A percentile compares a stretch with the other conserved stretches of the same genome.
phyloP scores from a whole-genome alignment of 1,140 invertebrate genomes.

The Lordiphosa clarofinis region DNA sequence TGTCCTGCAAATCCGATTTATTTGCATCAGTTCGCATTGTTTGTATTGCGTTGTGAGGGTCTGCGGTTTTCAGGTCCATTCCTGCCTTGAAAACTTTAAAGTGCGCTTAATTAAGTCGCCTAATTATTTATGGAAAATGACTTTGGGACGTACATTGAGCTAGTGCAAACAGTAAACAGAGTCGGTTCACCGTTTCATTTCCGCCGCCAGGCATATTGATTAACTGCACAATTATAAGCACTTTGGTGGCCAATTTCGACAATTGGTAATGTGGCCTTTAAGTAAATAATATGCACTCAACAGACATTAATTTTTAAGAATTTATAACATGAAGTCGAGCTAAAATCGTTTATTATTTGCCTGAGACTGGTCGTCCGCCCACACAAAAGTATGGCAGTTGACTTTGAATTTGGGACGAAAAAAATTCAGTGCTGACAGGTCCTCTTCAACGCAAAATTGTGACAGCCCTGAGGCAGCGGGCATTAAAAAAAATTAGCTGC shows the following conservation, averaged over 20 bases:
- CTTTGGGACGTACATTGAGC: conserved; percentile 17
- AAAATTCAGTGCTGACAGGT: no score
- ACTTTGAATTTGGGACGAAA: no score
- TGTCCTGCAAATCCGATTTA: conserved; percentile 47
- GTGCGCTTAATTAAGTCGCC: conserved; percentile 46
- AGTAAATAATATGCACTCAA: no score
- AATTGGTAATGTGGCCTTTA: conserved; percentile 14
- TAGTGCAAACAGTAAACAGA: conserved; percentile 26
- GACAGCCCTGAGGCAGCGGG: no score
- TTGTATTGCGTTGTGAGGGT: conserved; percentile 27
- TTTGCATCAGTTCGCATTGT: conserved; percentile 39
- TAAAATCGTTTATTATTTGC: no score
- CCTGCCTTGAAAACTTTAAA: conserved; percentile 11
- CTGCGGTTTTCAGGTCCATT: conserved; percentile 14
- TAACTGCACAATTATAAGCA: conserved; percentile 55
- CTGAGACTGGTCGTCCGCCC: no score
- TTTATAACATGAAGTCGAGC: no score
- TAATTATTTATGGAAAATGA: conserved; percentile 58
- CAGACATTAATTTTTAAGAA: no score
- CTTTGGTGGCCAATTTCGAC: conserved; percentile 27
- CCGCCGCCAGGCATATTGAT: conserved; percentile 51
- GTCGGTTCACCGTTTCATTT: conserved; percentile 8
- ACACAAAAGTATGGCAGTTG: no score
- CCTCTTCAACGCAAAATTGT: no score
- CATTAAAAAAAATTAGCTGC: no score